Evolutionary conservation across 2,113 vertebrate genomes (phyloP).

Genomic region (Poeciliopsis occidentalis): DNA sequence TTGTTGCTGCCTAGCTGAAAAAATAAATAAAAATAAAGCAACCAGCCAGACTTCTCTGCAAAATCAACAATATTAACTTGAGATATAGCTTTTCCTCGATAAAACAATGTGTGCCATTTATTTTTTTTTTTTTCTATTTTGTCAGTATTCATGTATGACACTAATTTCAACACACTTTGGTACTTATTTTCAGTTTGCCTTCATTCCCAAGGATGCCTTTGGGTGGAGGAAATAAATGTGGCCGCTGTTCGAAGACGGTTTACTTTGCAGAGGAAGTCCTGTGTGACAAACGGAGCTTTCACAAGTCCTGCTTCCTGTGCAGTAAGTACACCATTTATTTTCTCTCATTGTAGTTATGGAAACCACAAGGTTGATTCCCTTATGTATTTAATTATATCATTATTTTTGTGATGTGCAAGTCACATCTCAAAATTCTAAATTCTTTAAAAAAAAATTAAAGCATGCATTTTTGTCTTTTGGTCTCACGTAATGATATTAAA

Average conservation of each 20-base stretch:
- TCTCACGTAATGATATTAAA: neutral
- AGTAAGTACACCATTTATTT: slow-evolving; percentile 81
- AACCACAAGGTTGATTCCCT: neutral
- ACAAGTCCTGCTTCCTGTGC: slow-evolving; percentile 95
- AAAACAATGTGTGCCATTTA: too few species aligned
- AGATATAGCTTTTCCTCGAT: too few species aligned
- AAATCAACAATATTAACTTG: too few species aligned
- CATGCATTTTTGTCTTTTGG: neutral
- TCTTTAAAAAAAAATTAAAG: neutral
- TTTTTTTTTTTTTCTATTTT: too few species aligned
- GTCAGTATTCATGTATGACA: too few species aligned
- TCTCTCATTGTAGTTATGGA: slow-evolving; percentile 32
- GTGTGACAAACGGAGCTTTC: slow-evolving; percentile 91
- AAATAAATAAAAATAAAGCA: neutral
- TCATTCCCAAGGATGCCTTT: slow-evolving; percentile 86
- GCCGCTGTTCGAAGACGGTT: slow-evolving; percentile 90
- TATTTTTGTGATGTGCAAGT: neutral
- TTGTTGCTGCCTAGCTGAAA: neutral
- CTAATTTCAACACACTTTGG: too few species aligned
- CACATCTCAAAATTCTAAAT: neutral
- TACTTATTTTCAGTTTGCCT: slow-evolving; percentile 15
- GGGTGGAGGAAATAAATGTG: slow-evolving; percentile 94
- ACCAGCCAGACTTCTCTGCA: neutral
- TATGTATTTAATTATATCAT: neutral
- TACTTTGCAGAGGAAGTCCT: slow-evolving; percentile 95